Evolutionary conservation across 2,113 vertebrate species (phyloP).

Genomic region (Clarias magur): DNA sequence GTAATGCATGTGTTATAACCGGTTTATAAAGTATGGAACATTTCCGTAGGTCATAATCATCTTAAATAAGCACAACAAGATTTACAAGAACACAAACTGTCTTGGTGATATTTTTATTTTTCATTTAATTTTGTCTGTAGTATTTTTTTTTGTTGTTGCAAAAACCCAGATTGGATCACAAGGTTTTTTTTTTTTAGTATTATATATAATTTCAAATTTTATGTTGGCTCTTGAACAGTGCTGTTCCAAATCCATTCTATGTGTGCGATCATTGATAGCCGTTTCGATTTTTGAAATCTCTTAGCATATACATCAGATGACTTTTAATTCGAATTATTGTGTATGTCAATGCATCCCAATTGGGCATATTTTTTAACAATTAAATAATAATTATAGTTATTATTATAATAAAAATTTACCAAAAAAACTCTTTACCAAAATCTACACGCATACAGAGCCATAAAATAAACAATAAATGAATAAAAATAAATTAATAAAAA

Average conservation of each 20-base stretch:
- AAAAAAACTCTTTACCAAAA: not conserved
- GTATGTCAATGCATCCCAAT: not conserved
- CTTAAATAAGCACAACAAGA: not conserved
- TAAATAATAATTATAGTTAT: no score
- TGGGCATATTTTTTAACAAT: not conserved
- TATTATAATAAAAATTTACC: constrained; percentile 17
- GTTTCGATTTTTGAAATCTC: not conserved
- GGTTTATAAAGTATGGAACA: not conserved
- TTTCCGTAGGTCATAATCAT: not conserved
- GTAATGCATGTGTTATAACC: not conserved
- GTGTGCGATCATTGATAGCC: not conserved
- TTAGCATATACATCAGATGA: not conserved
- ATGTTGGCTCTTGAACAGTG: constrained; percentile 1
- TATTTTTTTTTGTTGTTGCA: constrained; percentile 35
- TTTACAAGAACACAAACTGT: not conserved
- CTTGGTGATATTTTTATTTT: constrained; percentile 44
- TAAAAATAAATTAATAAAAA: not conserved
- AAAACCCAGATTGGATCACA: constrained; percentile 34
- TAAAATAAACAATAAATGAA: not conserved
- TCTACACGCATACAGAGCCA: constrained; percentile 23
- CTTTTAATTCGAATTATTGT: not conserved
- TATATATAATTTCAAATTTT: not conserved
- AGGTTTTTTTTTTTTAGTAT: not conserved
- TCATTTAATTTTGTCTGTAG: constrained; percentile 30
- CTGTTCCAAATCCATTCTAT: not conserved